phyloP scores from a whole-genome alignment of 2,113 vertebrate genomes.

The Stegostoma tigrinum region DNA sequence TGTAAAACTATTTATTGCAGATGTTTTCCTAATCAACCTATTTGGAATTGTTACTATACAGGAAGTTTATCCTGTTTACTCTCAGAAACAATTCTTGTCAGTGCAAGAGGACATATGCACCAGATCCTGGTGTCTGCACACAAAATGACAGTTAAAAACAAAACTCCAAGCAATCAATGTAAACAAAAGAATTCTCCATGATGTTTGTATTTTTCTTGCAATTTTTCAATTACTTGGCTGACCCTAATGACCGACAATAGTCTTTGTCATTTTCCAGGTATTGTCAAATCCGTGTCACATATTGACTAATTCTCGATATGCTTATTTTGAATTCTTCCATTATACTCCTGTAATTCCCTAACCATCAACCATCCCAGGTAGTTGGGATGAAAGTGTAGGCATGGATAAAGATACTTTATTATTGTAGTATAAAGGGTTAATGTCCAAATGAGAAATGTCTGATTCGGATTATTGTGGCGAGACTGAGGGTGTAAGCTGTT shows the following conservation, averaged over 20 bases:
- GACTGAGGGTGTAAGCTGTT: background rate
- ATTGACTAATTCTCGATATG: no score
- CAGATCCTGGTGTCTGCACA: background rate
- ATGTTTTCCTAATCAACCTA: no score
- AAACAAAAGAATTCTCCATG: background rate
- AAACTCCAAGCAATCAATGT: background rate
- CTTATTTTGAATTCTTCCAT: no score
- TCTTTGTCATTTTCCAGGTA: background rate
- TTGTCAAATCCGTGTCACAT: no score
- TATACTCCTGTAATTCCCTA: no score
- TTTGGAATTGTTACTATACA: no score
- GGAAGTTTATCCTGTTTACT: background rate
- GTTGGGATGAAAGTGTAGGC: no score
- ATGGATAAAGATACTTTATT: no score
- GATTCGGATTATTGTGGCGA: background rate
- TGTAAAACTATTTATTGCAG: no score
- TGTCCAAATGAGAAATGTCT: background rate
- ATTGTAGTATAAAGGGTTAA: no score
- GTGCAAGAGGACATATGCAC: background rate
- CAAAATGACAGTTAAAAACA: background rate
- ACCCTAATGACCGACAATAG: background rate
- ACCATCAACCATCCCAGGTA: no score
- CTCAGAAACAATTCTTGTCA: background rate
- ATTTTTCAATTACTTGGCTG: background rate
- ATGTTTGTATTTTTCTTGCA: background rate